These are phyloP conservation scores for Ctenopoma kingsleyae DNA, from an alignment of 2,797 vertebrate species.

Conservation along the genomic window DNA sequence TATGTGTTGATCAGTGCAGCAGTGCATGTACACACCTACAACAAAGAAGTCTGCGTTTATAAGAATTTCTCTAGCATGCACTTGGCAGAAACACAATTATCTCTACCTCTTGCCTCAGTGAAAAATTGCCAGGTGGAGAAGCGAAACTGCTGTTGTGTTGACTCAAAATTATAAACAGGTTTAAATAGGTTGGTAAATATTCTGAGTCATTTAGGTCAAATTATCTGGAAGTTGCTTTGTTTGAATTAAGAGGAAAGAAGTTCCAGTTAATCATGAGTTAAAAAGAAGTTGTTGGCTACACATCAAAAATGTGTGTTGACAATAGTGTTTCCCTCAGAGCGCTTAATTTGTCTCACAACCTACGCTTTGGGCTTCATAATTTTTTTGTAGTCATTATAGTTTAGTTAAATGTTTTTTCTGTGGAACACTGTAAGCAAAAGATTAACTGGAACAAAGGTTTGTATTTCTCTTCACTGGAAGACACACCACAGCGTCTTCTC, in stretches of 20 bases:
- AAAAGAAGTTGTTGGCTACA: not conserved
- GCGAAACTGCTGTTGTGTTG: no score
- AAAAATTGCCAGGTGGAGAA: not conserved
- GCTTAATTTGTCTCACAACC: no score
- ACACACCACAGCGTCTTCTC: not conserved
- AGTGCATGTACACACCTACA: not conserved
- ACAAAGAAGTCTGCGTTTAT: not conserved
- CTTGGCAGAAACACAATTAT: not conserved
- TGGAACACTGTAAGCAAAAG: fast-evolving
- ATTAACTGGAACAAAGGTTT: not conserved
- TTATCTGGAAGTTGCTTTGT: no score
- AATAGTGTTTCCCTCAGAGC: not conserved
- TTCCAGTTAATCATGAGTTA: constrained; percentile 1
- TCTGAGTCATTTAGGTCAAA: no score
- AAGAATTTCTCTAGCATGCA: not conserved
- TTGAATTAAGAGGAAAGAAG: no score
- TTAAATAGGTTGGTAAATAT: no score
- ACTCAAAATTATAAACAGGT: no score
- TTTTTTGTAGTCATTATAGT: not conserved
- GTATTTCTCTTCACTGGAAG: not conserved
- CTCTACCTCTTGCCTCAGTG: not conserved
- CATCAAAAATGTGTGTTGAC: not conserved
- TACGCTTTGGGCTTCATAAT: not conserved
- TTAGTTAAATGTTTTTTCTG: no score
- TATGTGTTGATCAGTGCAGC: no score